Base-by-base conservation (phyloP, 2,888 invertebrate genomes). In the Parnassius mnemosyne region DNA sequence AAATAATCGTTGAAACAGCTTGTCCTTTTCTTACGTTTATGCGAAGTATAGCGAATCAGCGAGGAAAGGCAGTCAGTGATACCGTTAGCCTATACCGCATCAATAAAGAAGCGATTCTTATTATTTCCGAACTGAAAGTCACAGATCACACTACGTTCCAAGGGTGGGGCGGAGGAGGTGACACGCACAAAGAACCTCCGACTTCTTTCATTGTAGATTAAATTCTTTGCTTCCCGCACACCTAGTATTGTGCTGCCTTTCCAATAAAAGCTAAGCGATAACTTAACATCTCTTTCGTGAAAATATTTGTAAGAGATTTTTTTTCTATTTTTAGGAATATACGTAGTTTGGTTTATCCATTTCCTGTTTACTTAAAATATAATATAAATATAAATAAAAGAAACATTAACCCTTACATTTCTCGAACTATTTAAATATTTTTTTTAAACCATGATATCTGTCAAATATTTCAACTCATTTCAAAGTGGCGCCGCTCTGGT, bases 161-260 rank as follows among this genome's bases (percentile, higher is more conserved):
- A 44, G 47, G 59, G 25, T 5, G 49, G 51, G 41, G 12, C 51
- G 44, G 42, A 54, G 42, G 50, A 46, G 52, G 55, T 46, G 59
- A 53, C 63, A 59, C 63, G 63, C 63, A 63, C 86, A 86, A 85
- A 86, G 85, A 82, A 76, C 76, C 77, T 75, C 79, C 76, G 76
- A 84, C 84, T 85, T 86, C 85, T 86, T 86, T 86, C 83, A 85
- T 83, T 85, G 84, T 78, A 84, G 84, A 86, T 86, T 86, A 86
- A 86, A 85, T 86, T 86, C 85, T 86, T 86, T 84, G 78, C 83
- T 84, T 83, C 81, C 80, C 80, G 79, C 83, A 78, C 83, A 85
- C 83, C 84, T 87, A 73, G 70, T 65, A 61, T 47, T 47, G 60
- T 41, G 61, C 13, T 46, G 10, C 16, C 2, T n/a, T 1, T 70